A percentile compares a stretch with the other conserved stretches of the same genome.
Conservation (phyloP, 2,797 vertebrate species). For the Squalus acanthias region DNA sequence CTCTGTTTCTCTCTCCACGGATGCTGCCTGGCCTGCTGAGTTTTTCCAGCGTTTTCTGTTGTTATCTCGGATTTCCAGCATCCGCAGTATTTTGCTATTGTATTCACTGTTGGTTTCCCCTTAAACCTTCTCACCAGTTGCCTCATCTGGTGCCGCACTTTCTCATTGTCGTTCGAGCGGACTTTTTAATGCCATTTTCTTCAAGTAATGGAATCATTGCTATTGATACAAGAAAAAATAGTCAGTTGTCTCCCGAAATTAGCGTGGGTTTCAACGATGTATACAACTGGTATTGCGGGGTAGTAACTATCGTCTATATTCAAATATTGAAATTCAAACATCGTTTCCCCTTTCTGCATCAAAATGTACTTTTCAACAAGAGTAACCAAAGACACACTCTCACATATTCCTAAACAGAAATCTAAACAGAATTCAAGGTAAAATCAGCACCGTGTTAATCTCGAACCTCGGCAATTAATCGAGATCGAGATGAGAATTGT, state of each 20-base stretch:
- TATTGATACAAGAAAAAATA: background rate
- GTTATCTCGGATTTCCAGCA: too few relatives aligned
- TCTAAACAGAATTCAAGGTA: background rate
- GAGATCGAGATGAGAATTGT: background rate
- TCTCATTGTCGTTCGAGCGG: background rate
- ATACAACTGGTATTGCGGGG: background rate
- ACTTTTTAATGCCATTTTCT: too few relatives aligned
- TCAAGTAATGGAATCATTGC: background rate
- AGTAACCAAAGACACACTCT: background rate
- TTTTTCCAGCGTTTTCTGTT: too few relatives aligned
- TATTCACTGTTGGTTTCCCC: background rate
- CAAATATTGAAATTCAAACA: background rate
- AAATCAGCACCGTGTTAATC: background rate
- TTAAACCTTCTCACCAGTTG: background rate
- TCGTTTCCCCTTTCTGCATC: background rate
- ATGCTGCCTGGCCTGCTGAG: too few relatives aligned
- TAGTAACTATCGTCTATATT: background rate
- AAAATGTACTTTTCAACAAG: background rate
- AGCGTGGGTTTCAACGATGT: too few relatives aligned
- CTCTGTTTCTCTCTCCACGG: too few relatives aligned
- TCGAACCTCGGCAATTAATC: background rate
- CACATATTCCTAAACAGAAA: background rate
- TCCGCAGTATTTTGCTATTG: too few relatives aligned
- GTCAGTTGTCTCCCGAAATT: background rate
- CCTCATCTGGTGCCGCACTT: background rate